A percentile compares a stretch with the other conserved stretches of the same genome.
Conservation (phyloP, 92 coral and sea anemone genomes). For the Nematostella vectensis region DNA sequence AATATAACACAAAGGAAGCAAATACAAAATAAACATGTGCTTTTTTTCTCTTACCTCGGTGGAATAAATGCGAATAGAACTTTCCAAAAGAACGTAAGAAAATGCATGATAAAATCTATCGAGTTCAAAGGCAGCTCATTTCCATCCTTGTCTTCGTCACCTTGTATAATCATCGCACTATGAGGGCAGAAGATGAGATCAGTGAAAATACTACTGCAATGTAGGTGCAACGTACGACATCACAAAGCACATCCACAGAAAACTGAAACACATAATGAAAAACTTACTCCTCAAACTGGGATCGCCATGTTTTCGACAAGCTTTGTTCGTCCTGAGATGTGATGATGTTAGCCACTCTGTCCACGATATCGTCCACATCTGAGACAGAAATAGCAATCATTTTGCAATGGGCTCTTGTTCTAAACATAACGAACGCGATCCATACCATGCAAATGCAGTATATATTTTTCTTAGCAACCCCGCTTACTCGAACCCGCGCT, state of each 20-base stretch:
- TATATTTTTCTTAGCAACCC: no score
- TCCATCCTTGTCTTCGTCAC: constrained; percentile 61
- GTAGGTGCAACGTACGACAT: no score
- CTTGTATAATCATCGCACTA: constrained; percentile 71
- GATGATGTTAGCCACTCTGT: constrained; percentile 77
- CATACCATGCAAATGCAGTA: no score
- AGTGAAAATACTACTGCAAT: not conserved
- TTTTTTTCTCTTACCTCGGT: constrained; percentile 38
- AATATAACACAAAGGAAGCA: not conserved
- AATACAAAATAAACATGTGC: not conserved
- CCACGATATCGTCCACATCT: constrained; percentile 87
- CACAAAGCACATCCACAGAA: no score
- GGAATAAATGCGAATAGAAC: constrained; percentile 81
- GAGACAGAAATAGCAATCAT: constrained; percentile 2
- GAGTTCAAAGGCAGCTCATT: constrained; percentile 45
- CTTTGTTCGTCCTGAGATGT: constrained; percentile 71
- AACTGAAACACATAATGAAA: no score
- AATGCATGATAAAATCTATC: constrained; percentile 62
- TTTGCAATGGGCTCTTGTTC: no score
- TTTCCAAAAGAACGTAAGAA: constrained; percentile 80
- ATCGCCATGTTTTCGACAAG: constrained; percentile 60
- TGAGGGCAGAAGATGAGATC: not conserved
- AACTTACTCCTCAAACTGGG: constrained; percentile 85
- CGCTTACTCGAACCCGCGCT: no score
- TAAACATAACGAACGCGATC: no score